These are phyloP conservation scores for Apis florea DNA, from an alignment of 1,140 invertebrate genomes.

Conservation along the genomic window DNA sequence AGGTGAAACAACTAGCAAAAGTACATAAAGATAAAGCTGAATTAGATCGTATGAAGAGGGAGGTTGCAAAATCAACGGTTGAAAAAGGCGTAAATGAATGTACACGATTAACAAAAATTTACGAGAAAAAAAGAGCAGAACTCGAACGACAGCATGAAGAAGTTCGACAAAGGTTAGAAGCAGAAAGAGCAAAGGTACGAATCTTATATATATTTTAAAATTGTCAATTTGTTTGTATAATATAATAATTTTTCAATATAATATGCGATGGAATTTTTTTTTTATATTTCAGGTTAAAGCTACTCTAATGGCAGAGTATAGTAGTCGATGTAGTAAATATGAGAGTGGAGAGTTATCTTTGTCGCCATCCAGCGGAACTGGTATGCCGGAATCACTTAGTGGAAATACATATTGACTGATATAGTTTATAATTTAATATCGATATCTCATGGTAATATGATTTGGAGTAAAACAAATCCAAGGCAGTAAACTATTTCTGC, in stretches of 20 bases:
- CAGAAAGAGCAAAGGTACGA: constrained; percentile 86
- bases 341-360: constrained; percentile 75
- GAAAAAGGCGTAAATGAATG: constrained; percentile 91
- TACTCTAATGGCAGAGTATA: constrained; percentile 73
- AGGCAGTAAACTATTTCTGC: constrained; percentile 8
- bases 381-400: constrained; percentile 72
- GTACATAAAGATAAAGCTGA: constrained; percentile 94
- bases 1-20: constrained; percentile 87
- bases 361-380: constrained; percentile 73
- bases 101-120: constrained; percentile 86
- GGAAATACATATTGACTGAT: constrained; percentile 72
- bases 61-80: constrained; percentile 88
- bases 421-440: constrained; percentile 37
- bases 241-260: not conserved
- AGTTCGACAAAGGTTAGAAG: constrained; percentile 85
- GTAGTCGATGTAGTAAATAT: constrained; percentile 75
- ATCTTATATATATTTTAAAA: not conserved
- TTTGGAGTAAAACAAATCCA: constrained; percentile 11
- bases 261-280: not conserved
- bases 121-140: constrained; percentile 88
- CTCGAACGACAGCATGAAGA: constrained; percentile 89
- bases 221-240: not conserved
- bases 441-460: constrained; percentile 3
- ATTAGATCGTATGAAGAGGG: constrained; percentile 88
- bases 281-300: constrained; percentile 65